Evolutionary conservation across 1,140 invertebrate genomes (phyloP).

Genomic region (Drosophila orena): DNA sequence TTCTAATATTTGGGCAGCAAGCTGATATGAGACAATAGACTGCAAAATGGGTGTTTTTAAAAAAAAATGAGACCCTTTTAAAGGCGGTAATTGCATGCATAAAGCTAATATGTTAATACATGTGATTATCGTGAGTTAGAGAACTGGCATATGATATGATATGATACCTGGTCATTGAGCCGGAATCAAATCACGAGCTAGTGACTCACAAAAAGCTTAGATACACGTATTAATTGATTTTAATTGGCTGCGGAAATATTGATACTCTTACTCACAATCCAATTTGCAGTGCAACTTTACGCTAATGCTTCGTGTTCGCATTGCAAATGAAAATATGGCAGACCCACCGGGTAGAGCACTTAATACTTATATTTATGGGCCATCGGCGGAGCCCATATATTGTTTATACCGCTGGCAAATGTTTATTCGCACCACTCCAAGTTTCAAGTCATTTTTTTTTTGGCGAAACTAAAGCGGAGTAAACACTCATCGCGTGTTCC

Average conservation of each 20-base stretch:
- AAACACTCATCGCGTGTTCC: slow-evolving; percentile 69
- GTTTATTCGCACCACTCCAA: slow-evolving; percentile 50
- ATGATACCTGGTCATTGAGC: slow-evolving; percentile 2
- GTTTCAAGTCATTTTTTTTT: slow-evolving; percentile 31
- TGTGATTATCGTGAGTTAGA: background rate
- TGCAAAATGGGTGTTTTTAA: background rate
- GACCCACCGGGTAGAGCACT: slow-evolving; percentile 34
- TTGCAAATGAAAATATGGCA: slow-evolving; percentile 36
- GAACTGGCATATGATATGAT: background rate
- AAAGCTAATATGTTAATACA: background rate
- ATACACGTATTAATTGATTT: slow-evolving; percentile 27
- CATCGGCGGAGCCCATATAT: slow-evolving; percentile 24
- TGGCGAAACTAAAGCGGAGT: slow-evolving; percentile 41
- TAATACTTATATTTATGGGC: slow-evolving; percentile 43
- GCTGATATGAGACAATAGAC: slow-evolving; percentile 14
- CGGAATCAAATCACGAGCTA: slow-evolving; percentile 26
- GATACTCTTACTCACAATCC: slow-evolving; percentile 39
- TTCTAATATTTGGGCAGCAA: slow-evolving; percentile 45
- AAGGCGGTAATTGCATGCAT: background rate
- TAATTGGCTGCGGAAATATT: slow-evolving; percentile 50
- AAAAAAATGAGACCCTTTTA: background rate
- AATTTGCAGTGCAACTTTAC: slow-evolving; percentile 21
- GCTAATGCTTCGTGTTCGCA: slow-evolving; percentile 26
- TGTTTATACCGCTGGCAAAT: slow-evolving; percentile 49
- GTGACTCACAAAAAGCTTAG: slow-evolving; percentile 17